phyloP scores from a whole-genome alignment of 2,113 vertebrate species.

The Dasypus novemcinctus region DNA sequence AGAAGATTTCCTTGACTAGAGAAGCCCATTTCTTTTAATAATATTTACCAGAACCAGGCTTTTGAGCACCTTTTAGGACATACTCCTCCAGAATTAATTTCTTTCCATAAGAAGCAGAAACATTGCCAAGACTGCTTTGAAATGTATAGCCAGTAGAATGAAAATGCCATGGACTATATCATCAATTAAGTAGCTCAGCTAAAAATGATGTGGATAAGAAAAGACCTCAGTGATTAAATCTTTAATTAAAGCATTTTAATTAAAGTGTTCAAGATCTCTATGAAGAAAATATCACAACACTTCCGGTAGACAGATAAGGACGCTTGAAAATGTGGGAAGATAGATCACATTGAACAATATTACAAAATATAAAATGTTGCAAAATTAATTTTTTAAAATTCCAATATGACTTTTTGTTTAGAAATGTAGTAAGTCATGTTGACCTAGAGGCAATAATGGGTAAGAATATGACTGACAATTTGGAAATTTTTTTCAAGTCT shows the following conservation, averaged over 20 bases:
- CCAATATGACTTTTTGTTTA: too few relatives aligned
- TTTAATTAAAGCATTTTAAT: not conserved
- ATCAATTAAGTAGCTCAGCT: not conserved
- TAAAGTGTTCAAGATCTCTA: not conserved
- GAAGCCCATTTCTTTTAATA: too few relatives aligned
- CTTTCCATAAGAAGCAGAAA: not conserved
- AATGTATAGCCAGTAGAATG: accelerated
- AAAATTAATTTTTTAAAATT: not conserved
- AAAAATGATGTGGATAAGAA: not conserved
- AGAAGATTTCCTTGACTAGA: not conserved
- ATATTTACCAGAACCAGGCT: too few relatives aligned
- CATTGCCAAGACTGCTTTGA: accelerated
- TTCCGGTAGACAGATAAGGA: too few relatives aligned
- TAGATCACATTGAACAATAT: not conserved
- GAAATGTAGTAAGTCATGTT: not conserved
- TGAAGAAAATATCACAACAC: accelerated
- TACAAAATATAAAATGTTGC: accelerated
- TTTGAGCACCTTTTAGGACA: not conserved
- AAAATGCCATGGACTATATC: too few relatives aligned
- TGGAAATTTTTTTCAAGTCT: not conserved
- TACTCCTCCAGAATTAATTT: not conserved
- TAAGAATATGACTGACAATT: accelerated
- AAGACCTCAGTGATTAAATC: not conserved
- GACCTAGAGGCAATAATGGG: not conserved
- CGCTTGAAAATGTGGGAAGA: not conserved